Base-by-base conservation (phyloP, 2,888 invertebrate genomes). In the Holacanthella duospinosa region DNA sequence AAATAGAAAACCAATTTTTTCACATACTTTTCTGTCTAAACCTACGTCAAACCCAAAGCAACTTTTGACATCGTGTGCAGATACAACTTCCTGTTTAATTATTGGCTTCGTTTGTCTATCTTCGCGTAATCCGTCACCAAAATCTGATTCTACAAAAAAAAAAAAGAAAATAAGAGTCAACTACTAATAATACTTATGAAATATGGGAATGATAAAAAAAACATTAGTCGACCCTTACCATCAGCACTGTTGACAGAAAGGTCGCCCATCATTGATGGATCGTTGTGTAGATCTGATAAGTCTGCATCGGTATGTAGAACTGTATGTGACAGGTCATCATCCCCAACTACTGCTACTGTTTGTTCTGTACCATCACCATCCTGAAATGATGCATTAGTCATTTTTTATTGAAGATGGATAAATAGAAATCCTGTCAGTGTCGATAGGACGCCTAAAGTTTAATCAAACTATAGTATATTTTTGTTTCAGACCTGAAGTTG, bases 21-120 rank as follows among this genome's bases (percentile, higher is more conserved):
- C 36, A 6, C 36, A 9, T 16, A 36, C 36, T 36, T 16, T 36
- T 16, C 36, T 6, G 9, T 44, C 2, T 25, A 25, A 29, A 69
- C 75, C 88, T 72, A 81, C 82, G 77, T 89, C 89, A 78, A 90
- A 89, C 1, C 89, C 89, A 71, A 90, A 90, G 77, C 89, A 90
- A 24, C 85, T 85, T 75, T 87, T 84, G 78, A 88, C 86, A 67
- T 89, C 89, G 72, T 84, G 84, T 73, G 78, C 74, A 59, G 75
- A 77, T 70, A 79, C 75, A 67, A 74, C 73, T 67, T 72, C 70
- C 71, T 76, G 73, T 61, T 74, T 82, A 79, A 6, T 82, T 74
- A 65, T 80, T 79, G 56, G 28, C 55, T 65, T 66, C 58, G 68
- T 72, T 25, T 61, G 63, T 36, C 66, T 68, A 25, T 71, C 68